A percentile compares a stretch with the other conserved stretches of the same genome.
Conservation (phyloP, 2,888 invertebrate species). For the Cremastinae sp. region DNA sequence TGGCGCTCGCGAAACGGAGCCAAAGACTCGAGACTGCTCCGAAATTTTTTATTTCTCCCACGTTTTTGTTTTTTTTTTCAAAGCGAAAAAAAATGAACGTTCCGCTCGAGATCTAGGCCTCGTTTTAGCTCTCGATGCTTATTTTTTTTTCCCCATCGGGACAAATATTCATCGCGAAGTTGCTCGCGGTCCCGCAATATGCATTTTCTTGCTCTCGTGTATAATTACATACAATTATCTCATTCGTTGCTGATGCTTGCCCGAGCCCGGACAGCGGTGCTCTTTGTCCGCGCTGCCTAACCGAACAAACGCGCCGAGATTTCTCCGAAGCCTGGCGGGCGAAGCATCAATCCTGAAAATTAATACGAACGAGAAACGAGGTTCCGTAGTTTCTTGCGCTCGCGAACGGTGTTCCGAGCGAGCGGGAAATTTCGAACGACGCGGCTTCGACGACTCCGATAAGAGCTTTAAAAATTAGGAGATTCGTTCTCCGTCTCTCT, state of each 20-base stretch:
- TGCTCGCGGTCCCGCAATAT: background rate
- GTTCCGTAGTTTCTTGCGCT: background rate
- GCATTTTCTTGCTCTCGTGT: constrained; percentile 30
- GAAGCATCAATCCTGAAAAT: constrained; percentile 10
- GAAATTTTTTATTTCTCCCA: too few relatives aligned
- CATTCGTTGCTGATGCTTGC: constrained; percentile 34
- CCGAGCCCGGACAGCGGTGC: constrained; percentile 8
- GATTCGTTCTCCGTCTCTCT: too few relatives aligned
- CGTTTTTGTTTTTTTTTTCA: too few relatives aligned
- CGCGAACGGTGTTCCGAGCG: too few relatives aligned
- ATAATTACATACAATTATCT: constrained; percentile 38
- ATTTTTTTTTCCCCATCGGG: constrained; percentile 1
- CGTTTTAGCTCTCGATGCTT: background rate
- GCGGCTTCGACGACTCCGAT: too few relatives aligned
- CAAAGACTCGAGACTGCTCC: background rate
- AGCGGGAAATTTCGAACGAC: too few relatives aligned
- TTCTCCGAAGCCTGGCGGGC: constrained; percentile 4
- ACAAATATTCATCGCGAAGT: background rate
- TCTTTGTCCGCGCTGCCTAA: constrained; percentile 32
- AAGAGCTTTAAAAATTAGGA: too few relatives aligned
- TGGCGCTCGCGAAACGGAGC: constrained; percentile 3
- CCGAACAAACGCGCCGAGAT: constrained; percentile 19
- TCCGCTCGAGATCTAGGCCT: constrained; percentile 6
- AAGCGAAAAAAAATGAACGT: too few relatives aligned
- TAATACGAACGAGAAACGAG: constrained; percentile 4